Evolutionary conservation across 1,140 invertebrate species (phyloP).

Genomic region (Nautilus pompilius): DNA sequence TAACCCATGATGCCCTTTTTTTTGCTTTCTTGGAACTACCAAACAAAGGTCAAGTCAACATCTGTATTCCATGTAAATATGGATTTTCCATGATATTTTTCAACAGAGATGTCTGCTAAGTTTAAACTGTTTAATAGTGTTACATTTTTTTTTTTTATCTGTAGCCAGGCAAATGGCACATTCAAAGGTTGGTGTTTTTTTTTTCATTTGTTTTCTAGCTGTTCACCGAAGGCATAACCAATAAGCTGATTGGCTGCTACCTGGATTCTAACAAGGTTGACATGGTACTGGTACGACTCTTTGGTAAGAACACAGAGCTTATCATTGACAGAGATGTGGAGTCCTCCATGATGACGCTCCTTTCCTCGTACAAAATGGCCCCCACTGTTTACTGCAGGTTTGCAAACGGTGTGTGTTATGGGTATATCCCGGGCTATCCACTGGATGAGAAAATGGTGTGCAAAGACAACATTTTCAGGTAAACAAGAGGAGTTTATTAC

Average conservation of each 20-base stretch:
- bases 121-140: too few relatives aligned
- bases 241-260: slow-evolving; percentile 83
- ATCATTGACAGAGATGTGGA: slow-evolving; percentile 87
- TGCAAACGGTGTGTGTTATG: slow-evolving; percentile 90
- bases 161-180: too few relatives aligned
- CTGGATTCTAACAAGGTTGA: slow-evolving; percentile 61
- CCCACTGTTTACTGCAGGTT: slow-evolving; percentile 87
- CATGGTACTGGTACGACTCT: slow-evolving; percentile 83
- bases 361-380: slow-evolving; percentile 71
- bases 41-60: too few relatives aligned
- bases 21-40: too few relatives aligned
- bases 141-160: too few relatives aligned
- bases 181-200: too few relatives aligned
- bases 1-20: too few relatives aligned
- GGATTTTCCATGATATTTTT: too few relatives aligned
- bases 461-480: slow-evolving; percentile 50
- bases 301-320: slow-evolving; percentile 89
- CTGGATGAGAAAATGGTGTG: slow-evolving; percentile 70
- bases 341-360: slow-evolving; percentile 63
- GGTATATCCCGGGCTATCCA: slow-evolving; percentile 82
- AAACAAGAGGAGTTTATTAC: too few relatives aligned
- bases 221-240: slow-evolving; percentile 94
- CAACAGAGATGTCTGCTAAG: too few relatives aligned
- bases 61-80: too few relatives aligned
- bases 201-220: slow-evolving; percentile 60